phyloP scores from a whole-genome alignment of 1,140 invertebrate species.

The Colletes latitarsis region DNA sequence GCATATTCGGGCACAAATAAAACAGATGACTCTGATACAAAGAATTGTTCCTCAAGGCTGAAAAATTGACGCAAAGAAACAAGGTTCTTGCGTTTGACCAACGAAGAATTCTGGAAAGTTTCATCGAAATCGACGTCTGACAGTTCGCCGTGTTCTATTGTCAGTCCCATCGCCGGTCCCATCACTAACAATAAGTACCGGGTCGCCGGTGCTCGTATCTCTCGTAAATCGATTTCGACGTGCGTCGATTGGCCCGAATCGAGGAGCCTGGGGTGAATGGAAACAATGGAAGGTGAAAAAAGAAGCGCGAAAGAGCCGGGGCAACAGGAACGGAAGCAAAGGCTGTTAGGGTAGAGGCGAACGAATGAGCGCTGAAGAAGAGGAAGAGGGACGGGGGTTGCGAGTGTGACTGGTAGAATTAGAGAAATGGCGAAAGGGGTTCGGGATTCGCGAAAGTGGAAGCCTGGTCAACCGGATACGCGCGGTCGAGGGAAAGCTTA shows the following conservation, averaged over 20 bases:
- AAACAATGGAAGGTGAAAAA: constrained; percentile 35
- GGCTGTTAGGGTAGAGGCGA: not conserved
- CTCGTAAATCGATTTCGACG: constrained; percentile 24
- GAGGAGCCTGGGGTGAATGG: constrained; percentile 7
- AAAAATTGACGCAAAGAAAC: no score
- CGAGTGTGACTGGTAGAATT: not conserved
- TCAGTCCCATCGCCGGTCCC: no score
- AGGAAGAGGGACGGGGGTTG: not conserved
- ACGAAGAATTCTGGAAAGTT: no score
- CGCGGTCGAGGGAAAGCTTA: constrained; percentile 56
- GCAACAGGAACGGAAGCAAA: not conserved
- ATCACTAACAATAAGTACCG: no score
- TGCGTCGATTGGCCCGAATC: constrained; percentile 35
- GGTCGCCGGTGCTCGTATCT: no score
- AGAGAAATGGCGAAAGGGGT: constrained; percentile 7
- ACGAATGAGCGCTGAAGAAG: not conserved
- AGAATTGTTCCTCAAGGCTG: no score
- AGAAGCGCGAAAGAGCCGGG: constrained; percentile 18
- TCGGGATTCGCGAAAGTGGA: constrained; percentile 46
- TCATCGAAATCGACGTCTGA: no score
- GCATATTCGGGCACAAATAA: no score
- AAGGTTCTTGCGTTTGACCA: no score
- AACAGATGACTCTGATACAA: no score
- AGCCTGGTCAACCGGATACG: constrained; percentile 53
- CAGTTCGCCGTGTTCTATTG: no score